Conservation (phyloP, 2,888 invertebrate genomes). For the Ornithoptera priamus region DNA sequence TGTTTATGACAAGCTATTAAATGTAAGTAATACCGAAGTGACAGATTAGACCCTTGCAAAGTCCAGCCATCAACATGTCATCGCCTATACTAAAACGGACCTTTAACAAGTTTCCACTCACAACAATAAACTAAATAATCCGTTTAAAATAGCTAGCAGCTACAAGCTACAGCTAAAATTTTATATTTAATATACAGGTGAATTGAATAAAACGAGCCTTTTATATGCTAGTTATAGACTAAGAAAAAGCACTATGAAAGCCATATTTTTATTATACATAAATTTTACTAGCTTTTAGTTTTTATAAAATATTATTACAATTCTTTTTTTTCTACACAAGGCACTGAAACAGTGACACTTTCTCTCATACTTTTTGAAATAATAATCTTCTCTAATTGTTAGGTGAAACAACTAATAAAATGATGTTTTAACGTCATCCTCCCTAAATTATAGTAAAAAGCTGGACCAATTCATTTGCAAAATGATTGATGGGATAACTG, state of each 20-base stretch:
- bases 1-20: conserved; percentile 53
- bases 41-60: conserved; percentile 50
- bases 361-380: not conserved
- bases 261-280: too few species aligned
- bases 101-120: conserved; percentile 18
- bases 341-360: not conserved
- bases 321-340: too few species aligned
- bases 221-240: too few species aligned
- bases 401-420: not conserved
- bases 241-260: too few species aligned
- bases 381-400: not conserved
- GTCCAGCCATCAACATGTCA: conserved; percentile 39
- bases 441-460: not conserved
- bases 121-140: conserved; percentile 28
- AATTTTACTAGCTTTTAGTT: too few species aligned
- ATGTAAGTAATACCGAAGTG: conserved; percentile 45
- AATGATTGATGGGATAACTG: conserved; percentile 67
- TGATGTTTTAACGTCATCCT: not conserved
- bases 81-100: conserved; percentile 34
- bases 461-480: conserved; percentile 48
- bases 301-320: too few species aligned
- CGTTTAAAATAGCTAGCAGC: conserved; percentile 4
- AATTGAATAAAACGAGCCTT: too few species aligned
- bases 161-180: not conserved
- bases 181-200: not conserved